These are phyloP conservation scores for Fregetta grallaria DNA, from an alignment of 2,113 vertebrate genomes.

Conservation along the genomic window DNA sequence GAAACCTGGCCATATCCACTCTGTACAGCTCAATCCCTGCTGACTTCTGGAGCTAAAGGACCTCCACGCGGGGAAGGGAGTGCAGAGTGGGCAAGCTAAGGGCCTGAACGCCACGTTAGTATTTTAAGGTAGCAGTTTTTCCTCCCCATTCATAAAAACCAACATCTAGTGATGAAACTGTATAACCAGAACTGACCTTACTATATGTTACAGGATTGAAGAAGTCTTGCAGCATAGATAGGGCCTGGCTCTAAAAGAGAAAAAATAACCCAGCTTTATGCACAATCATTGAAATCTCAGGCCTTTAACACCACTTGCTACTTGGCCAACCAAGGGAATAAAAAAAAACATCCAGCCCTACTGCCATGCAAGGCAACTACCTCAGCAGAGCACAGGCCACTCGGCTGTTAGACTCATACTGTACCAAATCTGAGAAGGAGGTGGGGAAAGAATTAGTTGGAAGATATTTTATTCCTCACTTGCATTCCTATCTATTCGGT, in stretches of 20 bases:
- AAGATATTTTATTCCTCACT: not conserved
- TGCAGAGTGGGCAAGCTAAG: not conserved
- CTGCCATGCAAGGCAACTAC: not conserved
- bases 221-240: constrained; percentile 60
- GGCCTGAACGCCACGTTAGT: not conserved
- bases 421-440: not conserved
- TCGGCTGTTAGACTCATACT: not conserved
- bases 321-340: not conserved
- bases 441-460: not conserved
- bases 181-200: constrained; percentile 55
- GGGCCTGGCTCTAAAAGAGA: constrained; percentile 61
- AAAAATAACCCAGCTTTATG: constrained; percentile 54
- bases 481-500: not conserved
- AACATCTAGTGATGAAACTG: not conserved
- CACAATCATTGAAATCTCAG: not conserved
- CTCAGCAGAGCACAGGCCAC: not conserved
- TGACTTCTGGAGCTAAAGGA: not conserved
- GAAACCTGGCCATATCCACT: not conserved
- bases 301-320: not conserved
- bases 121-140: not conserved
- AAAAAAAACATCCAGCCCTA: not conserved
- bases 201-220: constrained; percentile 43
- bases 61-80: rapidly evolving
- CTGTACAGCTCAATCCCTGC: not conserved
- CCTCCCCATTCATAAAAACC: not conserved